Percentiles rank a stretch among this genome's conserved stretches.
These are phyloP conservation scores for Harpagus bidentatus DNA, from an alignment of 2,113 vertebrate genomes.

Conservation along the genomic window DNA sequence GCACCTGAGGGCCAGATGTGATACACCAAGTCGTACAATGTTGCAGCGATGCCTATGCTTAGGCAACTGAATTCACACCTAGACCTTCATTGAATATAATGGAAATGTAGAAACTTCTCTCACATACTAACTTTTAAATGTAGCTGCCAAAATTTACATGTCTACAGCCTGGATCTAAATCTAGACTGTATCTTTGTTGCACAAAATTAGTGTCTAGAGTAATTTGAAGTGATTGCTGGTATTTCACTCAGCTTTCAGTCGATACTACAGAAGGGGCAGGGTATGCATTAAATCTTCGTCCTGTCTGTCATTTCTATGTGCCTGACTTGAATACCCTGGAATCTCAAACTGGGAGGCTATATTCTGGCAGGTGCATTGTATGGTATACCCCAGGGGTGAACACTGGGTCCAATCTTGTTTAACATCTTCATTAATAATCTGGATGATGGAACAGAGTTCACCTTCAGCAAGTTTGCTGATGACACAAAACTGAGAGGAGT, in stretches of 20 bases:
- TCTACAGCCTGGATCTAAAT: neutral
- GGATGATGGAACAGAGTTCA: neutral
- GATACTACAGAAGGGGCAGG: neutral
- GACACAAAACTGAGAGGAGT: neutral
- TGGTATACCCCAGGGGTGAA: neutral
- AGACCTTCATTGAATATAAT: accelerated
- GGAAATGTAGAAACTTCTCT: neutral
- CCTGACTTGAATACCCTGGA: neutral
- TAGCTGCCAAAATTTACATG: neutral
- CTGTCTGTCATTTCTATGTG: neutral
- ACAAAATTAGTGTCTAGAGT: neutral
- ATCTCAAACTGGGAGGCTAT: neutral
- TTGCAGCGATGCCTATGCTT: neutral
- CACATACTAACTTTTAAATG: neutral
- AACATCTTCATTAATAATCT: neutral
- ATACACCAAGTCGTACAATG: neutral
- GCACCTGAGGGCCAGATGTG: accelerated
- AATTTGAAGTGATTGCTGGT: neutral
- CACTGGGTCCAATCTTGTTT: neutral
- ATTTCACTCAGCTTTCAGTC: neutral
- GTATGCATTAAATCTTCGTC: neutral
- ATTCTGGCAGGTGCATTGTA: neutral
- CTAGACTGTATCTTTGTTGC: neutral
- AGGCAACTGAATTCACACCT: neutral
- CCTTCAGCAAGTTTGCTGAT: neutral